Evolutionary conservation across 2,113 vertebrate genomes (phyloP).

Genomic region (Phyllostomus hastatus): DNA sequence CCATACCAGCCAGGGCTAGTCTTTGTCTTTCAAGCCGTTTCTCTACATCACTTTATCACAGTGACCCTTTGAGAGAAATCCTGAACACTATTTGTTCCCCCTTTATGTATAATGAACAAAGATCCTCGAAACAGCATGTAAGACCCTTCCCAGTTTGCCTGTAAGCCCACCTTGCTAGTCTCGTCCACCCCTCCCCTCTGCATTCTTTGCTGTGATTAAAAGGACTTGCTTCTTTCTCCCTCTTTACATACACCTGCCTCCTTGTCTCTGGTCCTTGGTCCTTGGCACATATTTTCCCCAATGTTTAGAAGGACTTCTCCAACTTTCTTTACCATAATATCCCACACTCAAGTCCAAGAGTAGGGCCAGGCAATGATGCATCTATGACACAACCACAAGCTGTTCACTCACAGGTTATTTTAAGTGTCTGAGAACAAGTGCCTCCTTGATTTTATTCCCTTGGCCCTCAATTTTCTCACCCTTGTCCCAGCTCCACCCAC

Average conservation of each 20-base stretch:
- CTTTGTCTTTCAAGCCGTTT: not conserved
- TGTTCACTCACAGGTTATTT: not conserved
- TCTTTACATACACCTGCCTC: not conserved
- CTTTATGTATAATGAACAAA: not conserved
- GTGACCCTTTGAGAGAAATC: not conserved
- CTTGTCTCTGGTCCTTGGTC: not conserved
- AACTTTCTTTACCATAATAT: not conserved
- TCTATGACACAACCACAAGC: not conserved
- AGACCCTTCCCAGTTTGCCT: not conserved
- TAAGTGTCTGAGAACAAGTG: not conserved
- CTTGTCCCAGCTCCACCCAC: not conserved
- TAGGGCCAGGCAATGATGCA: not conserved
- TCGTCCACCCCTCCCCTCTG: not conserved
- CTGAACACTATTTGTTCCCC: not conserved
- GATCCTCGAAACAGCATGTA: not conserved
- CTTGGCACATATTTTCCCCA: not conserved
- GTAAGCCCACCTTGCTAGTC: not conserved
- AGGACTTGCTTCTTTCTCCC: not conserved
- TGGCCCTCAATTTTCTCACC: not conserved
- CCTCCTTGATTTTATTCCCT: not conserved
- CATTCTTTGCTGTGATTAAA: not conserved
- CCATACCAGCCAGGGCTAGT: no score
- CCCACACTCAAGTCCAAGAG: not conserved
- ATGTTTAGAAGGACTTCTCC: not conserved
- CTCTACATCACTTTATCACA: not conserved